Conservation (phyloP, 2,797 vertebrate species). For the Gambusia yucatana region DNA sequence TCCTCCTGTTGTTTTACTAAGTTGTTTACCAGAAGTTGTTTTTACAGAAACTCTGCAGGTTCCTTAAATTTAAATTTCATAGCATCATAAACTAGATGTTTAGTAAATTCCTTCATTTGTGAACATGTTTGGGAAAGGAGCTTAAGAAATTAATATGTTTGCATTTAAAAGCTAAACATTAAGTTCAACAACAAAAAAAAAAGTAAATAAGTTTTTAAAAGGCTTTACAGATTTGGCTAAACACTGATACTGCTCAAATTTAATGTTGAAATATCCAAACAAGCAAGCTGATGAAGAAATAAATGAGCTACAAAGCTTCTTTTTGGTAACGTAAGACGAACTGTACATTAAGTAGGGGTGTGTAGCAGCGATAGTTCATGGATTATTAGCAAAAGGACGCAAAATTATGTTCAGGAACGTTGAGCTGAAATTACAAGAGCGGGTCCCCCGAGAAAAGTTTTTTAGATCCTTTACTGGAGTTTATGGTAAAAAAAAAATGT, state of each 20-base stretch:
- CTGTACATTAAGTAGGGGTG: background rate
- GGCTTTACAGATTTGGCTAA: background rate
- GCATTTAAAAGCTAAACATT: background rate
- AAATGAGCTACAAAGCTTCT: background rate
- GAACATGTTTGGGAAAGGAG: background rate
- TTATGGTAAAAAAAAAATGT: background rate
- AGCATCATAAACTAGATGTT: background rate
- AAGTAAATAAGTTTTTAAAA: background rate
- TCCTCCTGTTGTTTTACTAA: slow-evolving; percentile 8
- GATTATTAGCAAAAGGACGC: background rate
- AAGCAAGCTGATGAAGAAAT: background rate
- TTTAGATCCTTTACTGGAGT: background rate
- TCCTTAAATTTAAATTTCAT: background rate
- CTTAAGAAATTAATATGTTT: background rate
- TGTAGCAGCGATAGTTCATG: background rate
- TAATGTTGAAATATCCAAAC: background rate
- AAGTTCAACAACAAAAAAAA: too few relatives aligned
- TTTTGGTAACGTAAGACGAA: background rate
- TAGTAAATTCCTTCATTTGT: background rate
- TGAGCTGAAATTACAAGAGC: too few relatives aligned
- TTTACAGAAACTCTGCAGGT: slow-evolving; percentile 9
- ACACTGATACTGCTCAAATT: background rate
- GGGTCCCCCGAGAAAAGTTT: too few relatives aligned
- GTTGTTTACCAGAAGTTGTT: slow-evolving; percentile 4
- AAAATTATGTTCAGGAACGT: too few relatives aligned